Evolutionary conservation across 2,888 invertebrate species (phyloP).

Genomic region (Liodrosophila aerea): DNA sequence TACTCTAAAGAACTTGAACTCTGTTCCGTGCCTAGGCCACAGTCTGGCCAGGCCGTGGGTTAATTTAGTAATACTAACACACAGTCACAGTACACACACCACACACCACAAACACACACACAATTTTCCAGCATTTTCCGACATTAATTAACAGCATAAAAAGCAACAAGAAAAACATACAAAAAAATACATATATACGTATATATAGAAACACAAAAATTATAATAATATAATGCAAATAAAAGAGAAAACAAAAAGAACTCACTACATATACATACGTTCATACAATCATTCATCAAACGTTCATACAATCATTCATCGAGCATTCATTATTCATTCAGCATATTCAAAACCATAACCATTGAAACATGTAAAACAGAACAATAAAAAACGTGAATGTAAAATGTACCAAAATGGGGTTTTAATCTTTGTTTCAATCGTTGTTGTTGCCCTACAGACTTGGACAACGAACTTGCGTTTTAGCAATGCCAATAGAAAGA

Average conservation of each 20-base stretch:
- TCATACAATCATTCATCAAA: constrained; percentile 62
- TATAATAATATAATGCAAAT: constrained; percentile 11
- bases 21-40: constrained; percentile 51
- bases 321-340: constrained; percentile 70
- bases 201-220: constrained; percentile 16
- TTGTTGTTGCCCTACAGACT: constrained; percentile 50
- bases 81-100: constrained; percentile 38
- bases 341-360: constrained; percentile 79
- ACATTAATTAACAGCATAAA: constrained; percentile 62
- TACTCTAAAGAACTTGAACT: constrained; percentile 59
- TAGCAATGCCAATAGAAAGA: constrained; percentile 26
- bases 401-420: constrained; percentile 61
- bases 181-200: constrained; percentile 23
- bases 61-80: constrained; percentile 67
- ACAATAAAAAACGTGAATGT: constrained; percentile 76
- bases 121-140: constrained; percentile 55
- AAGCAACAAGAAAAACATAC: constrained; percentile 40
- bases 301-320: constrained; percentile 62
- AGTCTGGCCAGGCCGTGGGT: constrained; percentile 47
- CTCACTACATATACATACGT: constrained; percentile 42
- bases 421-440: too few species aligned
- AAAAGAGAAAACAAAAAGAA: constrained; percentile 31
- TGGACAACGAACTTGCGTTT: constrained; percentile 45
- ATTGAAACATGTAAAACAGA: constrained; percentile 73
- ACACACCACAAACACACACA: too few species aligned